These are phyloP conservation scores for Hyles euphorbiae DNA, from an alignment of 1,140 invertebrate genomes.

Conservation along the genomic window DNA sequence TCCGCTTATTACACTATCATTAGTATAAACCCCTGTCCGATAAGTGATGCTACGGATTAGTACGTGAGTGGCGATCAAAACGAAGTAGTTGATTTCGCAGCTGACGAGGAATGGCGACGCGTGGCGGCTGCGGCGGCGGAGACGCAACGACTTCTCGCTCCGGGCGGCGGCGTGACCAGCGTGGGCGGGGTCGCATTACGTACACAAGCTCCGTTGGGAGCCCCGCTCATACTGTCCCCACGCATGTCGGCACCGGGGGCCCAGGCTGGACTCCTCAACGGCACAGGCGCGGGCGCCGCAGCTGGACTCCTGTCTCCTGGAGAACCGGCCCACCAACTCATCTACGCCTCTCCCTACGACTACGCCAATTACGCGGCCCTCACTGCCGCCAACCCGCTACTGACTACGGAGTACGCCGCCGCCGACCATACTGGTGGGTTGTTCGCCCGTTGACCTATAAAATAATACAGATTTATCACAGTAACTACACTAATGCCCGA, in stretches of 20 bases:
- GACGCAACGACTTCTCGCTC: constrained; percentile 83
- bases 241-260: constrained; percentile 86
- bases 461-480: too few species aligned
- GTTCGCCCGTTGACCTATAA: constrained; percentile 82
- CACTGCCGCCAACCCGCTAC: constrained; percentile 84
- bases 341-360: constrained; percentile 88
- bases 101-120: constrained; percentile 86
- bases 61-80: constrained; percentile 27
- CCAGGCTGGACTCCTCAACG: constrained; percentile 82
- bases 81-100: constrained; percentile 71
- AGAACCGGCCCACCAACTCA: constrained; percentile 82
- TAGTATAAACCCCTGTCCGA: neutral
- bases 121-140: constrained; percentile 83
- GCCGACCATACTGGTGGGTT: constrained; percentile 96
- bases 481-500: too few species aligned
- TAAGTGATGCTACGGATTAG: neutral
- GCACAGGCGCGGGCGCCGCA: constrained; percentile 76
- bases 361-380: constrained; percentile 91
- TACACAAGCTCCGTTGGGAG: constrained; percentile 83
- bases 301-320: constrained; percentile 76
- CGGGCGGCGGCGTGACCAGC: constrained; percentile 75
- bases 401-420: constrained; percentile 87
- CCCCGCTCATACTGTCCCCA: constrained; percentile 91
- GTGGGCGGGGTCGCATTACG: constrained; percentile 79
- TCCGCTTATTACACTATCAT: too few species aligned